These are phyloP conservation scores for Rostratula benghalensis DNA, from an alignment of 2,113 vertebrate genomes.

Conservation along the genomic window DNA sequence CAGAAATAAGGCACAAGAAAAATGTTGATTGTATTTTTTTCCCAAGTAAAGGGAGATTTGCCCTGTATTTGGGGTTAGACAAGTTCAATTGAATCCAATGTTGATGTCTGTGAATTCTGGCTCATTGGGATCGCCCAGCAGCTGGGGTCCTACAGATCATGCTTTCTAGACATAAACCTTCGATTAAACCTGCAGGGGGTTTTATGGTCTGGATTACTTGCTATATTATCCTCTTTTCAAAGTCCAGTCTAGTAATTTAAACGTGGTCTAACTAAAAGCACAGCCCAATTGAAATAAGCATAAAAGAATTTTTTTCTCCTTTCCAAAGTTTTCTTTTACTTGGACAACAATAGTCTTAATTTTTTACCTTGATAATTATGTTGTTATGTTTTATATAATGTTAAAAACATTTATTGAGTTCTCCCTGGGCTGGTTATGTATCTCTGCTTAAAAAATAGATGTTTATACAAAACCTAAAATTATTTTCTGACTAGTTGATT, in stretches of 20 bases:
- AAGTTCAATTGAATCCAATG: no score
- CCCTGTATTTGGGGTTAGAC: no score
- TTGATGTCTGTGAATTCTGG: no score
- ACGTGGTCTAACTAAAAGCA: neutral
- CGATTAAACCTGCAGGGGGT: fast-evolving
- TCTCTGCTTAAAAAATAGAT: neutral
- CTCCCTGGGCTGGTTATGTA: neutral
- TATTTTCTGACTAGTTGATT: neutral
- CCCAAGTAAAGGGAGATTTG: no score
- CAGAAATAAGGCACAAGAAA: neutral
- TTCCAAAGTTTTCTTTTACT: neutral
- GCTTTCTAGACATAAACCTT: no score
- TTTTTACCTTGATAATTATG: neutral
- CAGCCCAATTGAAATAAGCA: neutral
- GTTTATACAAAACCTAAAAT: neutral
- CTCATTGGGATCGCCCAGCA: no score
- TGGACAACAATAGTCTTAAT: neutral
- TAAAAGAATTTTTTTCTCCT: neutral
- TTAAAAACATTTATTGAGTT: neutral
- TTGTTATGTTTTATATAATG: neutral
- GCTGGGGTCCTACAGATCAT: no score
- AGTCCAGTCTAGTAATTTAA: neutral
- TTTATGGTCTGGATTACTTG: neutral
- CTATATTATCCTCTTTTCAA: neutral
- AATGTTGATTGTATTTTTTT: no score